Percentiles rank a stretch among this genome's conserved stretches.
Evolutionary conservation across 2,888 invertebrate species (phyloP).

Genomic region (Therioaphis trifolii): DNA sequence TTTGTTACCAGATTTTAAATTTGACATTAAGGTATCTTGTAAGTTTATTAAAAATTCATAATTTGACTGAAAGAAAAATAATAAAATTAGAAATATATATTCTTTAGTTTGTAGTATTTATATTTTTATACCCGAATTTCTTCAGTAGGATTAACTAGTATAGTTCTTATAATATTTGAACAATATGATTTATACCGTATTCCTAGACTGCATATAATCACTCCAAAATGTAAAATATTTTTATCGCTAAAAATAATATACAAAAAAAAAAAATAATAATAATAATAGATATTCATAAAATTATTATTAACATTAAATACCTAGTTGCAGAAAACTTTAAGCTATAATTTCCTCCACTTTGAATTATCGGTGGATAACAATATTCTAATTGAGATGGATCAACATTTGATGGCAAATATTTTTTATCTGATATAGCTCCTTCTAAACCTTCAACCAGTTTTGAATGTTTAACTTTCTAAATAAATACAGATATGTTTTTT

Average conservation of each 20-base stretch:
- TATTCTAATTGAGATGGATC: constrained; percentile 92
- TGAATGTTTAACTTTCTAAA: constrained; percentile 93
- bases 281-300: background rate
- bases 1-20: constrained; percentile 83
- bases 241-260: constrained; percentile 81
- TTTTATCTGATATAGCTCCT: constrained; percentile 91
- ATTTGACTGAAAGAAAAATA: constrained; percentile 76
- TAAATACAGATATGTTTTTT: constrained; percentile 14
- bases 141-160: constrained; percentile 91
- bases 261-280: too few species aligned
- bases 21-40: constrained; percentile 90
- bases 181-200: constrained; percentile 97
- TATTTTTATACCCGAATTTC: constrained; percentile 71
- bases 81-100: constrained; percentile 8
- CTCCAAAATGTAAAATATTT: constrained; percentile 92
- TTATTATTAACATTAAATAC: constrained; percentile 67
- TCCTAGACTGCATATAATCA: constrained; percentile 94
- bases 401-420: constrained; percentile 87
- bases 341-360: constrained; percentile 97
- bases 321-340: constrained; percentile 92
- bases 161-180: constrained; percentile 95
- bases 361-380: constrained; percentile 99
- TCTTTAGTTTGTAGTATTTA: background rate
- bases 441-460: constrained; percentile 98
- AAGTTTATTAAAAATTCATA: constrained; percentile 91